Evolutionary conservation across 2,888 invertebrate species (phyloP).

Genomic region (Drosophila setosimentum): DNA sequence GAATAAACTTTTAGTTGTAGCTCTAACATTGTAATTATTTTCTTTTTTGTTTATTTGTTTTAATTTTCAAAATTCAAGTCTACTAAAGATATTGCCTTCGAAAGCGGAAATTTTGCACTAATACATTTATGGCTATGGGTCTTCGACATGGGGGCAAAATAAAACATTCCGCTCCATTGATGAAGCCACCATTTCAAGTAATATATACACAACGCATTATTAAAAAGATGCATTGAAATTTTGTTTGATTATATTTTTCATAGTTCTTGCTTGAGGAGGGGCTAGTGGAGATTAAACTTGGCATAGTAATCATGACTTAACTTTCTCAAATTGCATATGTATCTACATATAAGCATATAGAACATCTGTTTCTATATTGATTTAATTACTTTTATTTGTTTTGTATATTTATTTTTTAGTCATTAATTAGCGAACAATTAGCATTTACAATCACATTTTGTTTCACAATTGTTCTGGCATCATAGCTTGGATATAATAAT

Average conservation of each 20-base stretch:
- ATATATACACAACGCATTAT: constrained; percentile 28
- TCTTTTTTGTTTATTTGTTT: background rate
- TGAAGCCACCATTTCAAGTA: constrained; percentile 1
- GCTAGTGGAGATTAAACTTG: background rate
- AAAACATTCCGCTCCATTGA: constrained; percentile 2
- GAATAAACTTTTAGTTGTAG: constrained; percentile 2
- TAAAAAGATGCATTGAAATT: constrained; percentile 4
- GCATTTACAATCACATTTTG: constrained; percentile 46
- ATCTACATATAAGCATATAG: constrained; percentile 8
- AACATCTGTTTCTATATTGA: constrained; percentile 3
- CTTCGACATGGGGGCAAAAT: background rate
- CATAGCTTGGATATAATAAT: constrained; percentile 5
- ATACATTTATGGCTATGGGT: background rate
- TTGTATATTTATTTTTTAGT: constrained; percentile 9
- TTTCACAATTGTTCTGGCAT: constrained; percentile 31
- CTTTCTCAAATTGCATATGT: constrained; percentile 8
- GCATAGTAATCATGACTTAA: constrained; percentile 21
- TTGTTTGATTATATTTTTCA: constrained; percentile 10
- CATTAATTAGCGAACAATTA: constrained; percentile 24
- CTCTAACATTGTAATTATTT: background rate
- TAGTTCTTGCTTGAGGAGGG: constrained; percentile 1
- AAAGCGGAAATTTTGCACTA: background rate
- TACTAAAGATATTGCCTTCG: constrained; percentile 1
- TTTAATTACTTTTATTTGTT: constrained; percentile 1
- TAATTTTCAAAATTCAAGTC: constrained; percentile 1